Evolutionary conservation across 2,888 invertebrate genomes (phyloP), one percentile per base, ranked within the genome.

Genomic region (Anodontia alba): DNA sequence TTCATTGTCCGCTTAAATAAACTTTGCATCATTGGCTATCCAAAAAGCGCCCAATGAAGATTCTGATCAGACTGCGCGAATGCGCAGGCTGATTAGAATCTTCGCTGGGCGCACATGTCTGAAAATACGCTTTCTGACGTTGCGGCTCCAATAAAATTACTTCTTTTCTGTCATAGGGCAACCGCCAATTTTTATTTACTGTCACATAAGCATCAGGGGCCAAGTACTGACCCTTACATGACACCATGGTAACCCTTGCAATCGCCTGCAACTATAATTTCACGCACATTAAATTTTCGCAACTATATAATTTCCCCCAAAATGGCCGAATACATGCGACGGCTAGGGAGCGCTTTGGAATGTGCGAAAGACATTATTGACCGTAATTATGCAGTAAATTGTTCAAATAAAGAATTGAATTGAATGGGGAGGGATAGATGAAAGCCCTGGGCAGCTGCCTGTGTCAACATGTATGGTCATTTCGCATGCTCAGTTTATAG

Each of bases 151-250:
- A 62, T 29, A 17, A 62, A 62, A 62, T 62, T 62, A 62, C 62
- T 33, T 33, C 62, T 62, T 62, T 62, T 62, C 62, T 33, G 62
- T 62, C 62, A 62, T 31, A 62, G 10, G 23, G 62, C 62, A 29
- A 17, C 33, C 62, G 62, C 62, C 62, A 62, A 33, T 62, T 62
- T 62, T 62, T 62, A 62, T 62, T 62, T 62, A 62, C 62, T 17
- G 33, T 33, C 62, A 15, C 62, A 33, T 62, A 62, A 62, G 26
- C 31, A 29, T 62, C 10, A 62, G 62, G 62, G 62, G 62, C 62
- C 62, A 62, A 62, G 62, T 33, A 62, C 62, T 62, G 62, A 62
- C 62, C 62, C 62, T 33, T 33, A 62, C 62, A 17, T 62, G 62
- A 62, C 62, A 62, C 62, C 62, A 33, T 33, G 62, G 33, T 62